These are phyloP conservation scores for Urocitellus parryii DNA, from an alignment of 2,113 vertebrate species.

Conservation along the genomic window DNA sequence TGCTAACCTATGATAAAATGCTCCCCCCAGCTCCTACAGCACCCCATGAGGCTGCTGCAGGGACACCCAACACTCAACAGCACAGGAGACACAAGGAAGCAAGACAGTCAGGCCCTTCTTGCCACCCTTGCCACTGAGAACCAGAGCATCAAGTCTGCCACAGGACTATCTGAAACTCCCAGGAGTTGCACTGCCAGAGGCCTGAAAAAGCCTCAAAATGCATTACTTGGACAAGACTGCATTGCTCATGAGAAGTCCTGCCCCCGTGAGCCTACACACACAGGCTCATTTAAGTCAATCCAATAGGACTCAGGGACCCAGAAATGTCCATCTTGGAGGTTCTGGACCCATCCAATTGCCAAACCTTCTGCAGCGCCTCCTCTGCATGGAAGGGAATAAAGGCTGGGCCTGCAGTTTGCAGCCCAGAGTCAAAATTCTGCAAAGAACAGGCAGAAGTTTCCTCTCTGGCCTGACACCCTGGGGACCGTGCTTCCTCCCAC, in stretches of 20 bases:
- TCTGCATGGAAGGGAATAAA: background rate
- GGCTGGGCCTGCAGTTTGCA: background rate
- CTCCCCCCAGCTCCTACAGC: background rate
- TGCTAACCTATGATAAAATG: background rate
- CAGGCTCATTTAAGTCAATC: background rate
- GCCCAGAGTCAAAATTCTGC: background rate
- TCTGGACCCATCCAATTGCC: background rate
- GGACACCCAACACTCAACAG: background rate
- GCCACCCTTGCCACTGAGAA: too few species aligned
- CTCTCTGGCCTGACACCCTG: background rate
- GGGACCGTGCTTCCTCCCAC: background rate
- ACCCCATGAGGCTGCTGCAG: background rate
- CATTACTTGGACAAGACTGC: accelerated
- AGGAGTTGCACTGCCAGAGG: background rate
- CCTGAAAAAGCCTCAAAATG: background rate
- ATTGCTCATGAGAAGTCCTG: background rate
- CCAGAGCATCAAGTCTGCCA: background rate
- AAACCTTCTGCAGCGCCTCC: background rate
- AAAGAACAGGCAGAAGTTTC: background rate
- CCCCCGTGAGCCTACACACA: background rate
- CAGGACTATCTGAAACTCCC: background rate
- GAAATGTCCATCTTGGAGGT: background rate
- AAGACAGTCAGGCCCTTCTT: too few species aligned
- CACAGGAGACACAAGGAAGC: background rate
- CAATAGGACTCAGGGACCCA: background rate